A percentile compares a stretch with the other conserved stretches of the same genome.
Evolutionary conservation across 2,888 invertebrate species (phyloP).

Genomic region (Caenorhabditis drosophilae): DNA sequence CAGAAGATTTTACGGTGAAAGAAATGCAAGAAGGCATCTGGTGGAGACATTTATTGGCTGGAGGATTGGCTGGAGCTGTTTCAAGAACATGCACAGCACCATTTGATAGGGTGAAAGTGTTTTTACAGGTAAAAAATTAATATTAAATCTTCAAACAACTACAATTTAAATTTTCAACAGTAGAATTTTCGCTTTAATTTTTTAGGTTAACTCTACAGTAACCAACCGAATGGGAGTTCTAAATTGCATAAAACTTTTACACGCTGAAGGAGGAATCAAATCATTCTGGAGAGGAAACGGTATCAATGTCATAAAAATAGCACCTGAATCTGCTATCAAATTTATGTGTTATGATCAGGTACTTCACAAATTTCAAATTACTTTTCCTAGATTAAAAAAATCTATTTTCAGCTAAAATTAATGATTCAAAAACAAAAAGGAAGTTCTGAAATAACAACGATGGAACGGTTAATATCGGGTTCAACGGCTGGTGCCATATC

Average conservation of each 20-base stretch:
- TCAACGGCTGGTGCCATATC: slow-evolving; percentile 85
- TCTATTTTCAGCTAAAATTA: slow-evolving; percentile 82
- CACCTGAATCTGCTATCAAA: slow-evolving; percentile 95
- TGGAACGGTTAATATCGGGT: slow-evolving; percentile 90
- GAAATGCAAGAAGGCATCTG: slow-evolving; percentile 88
- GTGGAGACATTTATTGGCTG: slow-evolving; percentile 97
- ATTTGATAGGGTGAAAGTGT: slow-evolving; percentile 93
- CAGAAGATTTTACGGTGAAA: slow-evolving; percentile 94
- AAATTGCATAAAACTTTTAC: slow-evolving; percentile 19
- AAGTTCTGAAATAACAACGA: slow-evolving; percentile 79
- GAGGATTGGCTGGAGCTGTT: slow-evolving; percentile 93
- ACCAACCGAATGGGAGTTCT: slow-evolving; percentile 62
- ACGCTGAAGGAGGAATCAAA: slow-evolving; percentile 78
- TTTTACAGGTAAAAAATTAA: slow-evolving; percentile 80
- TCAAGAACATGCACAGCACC: slow-evolving; percentile 96
- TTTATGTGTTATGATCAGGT: slow-evolving; percentile 97
- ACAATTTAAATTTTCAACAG: too few species aligned
- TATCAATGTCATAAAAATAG: slow-evolving; percentile 96
- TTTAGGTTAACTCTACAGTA: slow-evolving; percentile 79
- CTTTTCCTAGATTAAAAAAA: too few species aligned
- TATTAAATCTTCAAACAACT: slow-evolving; percentile 1
- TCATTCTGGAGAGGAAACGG: slow-evolving; percentile 98
- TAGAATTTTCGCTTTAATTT: too few species aligned
- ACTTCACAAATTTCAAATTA: too few species aligned
- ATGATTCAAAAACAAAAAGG: slow-evolving; percentile 80